A percentile compares a stretch with the other conserved stretches of the same genome.
Conservation (phyloP, 2,888 invertebrate species). For the Lomographa bimaculata region DNA sequence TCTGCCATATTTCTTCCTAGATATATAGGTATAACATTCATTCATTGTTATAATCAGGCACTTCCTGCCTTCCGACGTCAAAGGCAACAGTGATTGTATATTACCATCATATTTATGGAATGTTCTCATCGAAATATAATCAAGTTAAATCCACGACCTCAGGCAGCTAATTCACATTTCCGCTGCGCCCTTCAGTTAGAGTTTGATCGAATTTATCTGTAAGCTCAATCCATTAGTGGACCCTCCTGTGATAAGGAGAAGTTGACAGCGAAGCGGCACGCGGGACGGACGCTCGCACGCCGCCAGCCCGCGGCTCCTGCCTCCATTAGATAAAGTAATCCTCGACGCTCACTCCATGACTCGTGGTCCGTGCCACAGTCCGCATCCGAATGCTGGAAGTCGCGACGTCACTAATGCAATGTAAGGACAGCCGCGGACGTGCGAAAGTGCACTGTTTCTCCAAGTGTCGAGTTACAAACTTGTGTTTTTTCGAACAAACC, state of each 20-base stretch:
- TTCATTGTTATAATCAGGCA: constrained; percentile 1
- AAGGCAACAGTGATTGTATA: constrained; percentile 8
- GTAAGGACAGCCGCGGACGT: constrained; percentile 10
- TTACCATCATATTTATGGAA: constrained; percentile 13
- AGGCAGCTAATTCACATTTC: constrained; percentile 65
- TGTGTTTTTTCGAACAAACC: constrained; percentile 47
- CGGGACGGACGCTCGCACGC: constrained; percentile 48
- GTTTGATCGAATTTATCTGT: constrained; percentile 73
- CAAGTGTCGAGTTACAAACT: constrained; percentile 41
- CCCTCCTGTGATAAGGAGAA: constrained; percentile 68
- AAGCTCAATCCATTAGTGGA: constrained; percentile 72
- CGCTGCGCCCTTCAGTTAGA: constrained; percentile 67
- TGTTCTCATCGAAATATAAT: constrained; percentile 23
- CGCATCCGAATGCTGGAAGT: not conserved
- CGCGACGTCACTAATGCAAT: constrained; percentile 23
- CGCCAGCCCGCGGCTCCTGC: constrained; percentile 18
- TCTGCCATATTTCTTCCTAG: constrained; percentile 1
- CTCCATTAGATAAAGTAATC: constrained; percentile 43
- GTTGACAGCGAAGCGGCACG: constrained; percentile 56
- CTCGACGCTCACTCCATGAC: too few species aligned
- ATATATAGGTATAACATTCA: not conserved
- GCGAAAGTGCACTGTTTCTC: constrained; percentile 36
- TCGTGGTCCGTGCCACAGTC: not conserved
- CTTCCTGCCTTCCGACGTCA: constrained; percentile 15
- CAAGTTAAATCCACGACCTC: constrained; percentile 39